These are phyloP conservation scores for Dolichotis patagonum DNA, from an alignment of 2,113 vertebrate species.

Conservation along the genomic window DNA sequence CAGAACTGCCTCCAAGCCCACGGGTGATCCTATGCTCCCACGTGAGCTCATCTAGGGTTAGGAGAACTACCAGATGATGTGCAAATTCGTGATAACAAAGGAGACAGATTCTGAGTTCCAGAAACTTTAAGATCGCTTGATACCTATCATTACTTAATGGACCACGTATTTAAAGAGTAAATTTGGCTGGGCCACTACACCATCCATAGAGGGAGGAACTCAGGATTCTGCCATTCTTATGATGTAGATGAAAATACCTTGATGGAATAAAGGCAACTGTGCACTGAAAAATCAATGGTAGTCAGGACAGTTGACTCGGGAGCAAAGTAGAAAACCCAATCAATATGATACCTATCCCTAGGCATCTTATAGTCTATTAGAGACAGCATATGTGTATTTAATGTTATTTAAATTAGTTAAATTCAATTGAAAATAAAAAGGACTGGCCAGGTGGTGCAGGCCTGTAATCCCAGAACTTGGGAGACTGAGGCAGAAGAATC, in stretches of 20 bases:
- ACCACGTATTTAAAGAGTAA: not conserved
- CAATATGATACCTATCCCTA: not conserved
- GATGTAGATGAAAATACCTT: not conserved
- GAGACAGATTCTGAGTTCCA: not conserved
- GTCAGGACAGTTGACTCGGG: not conserved
- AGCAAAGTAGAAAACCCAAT: not conserved
- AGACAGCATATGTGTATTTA: not conserved
- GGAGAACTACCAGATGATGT: not conserved
- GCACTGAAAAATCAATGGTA: not conserved
- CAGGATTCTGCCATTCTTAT: not conserved
- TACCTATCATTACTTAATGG: not conserved
- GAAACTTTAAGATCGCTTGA: not conserved
- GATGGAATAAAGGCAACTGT: not conserved
- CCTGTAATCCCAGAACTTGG: not conserved
- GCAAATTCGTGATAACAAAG: not conserved
- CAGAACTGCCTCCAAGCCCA: not conserved
- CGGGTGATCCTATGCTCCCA: not conserved
- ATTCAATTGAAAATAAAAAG: not conserved
- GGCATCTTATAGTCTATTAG: not conserved
- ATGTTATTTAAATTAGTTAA: not conserved
- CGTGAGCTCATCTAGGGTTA: not conserved
- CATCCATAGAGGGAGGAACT: not conserved
- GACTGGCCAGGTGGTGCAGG: not conserved
- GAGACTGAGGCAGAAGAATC: not conserved
- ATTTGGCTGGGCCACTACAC: not conserved